These are phyloP conservation scores for Pantherophis alleghaniensis DNA, from an alignment of 2,797 vertebrate genomes.

Conservation along the genomic window DNA sequence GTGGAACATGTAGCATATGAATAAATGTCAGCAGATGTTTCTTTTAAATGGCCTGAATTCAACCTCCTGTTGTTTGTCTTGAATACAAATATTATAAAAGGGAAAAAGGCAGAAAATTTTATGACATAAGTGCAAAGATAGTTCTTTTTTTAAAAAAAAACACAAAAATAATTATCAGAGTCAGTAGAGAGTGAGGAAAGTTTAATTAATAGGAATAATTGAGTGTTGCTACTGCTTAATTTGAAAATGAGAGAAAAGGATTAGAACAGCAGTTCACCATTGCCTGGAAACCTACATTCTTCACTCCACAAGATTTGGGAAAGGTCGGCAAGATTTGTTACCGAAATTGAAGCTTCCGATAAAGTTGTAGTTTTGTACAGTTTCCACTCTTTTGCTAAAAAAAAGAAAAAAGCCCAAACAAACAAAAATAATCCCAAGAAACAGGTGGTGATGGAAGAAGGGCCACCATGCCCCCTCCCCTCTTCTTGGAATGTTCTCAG, in stretches of 20 bases:
- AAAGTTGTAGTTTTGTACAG: neutral
- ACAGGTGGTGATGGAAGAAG: neutral
- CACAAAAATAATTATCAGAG: conserved; percentile 75
- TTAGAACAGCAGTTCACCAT: conserved; percentile 50
- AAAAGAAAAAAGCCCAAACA: conserved; percentile 2
- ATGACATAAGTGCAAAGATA: conserved; percentile 82
- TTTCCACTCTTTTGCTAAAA: conserved; percentile 35
- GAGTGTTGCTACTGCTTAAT: conserved; percentile 57
- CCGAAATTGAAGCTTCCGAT: conserved; percentile 34
- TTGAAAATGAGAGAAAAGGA: conserved; percentile 62
- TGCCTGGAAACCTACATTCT: conserved; percentile 33
- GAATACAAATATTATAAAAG: conserved; percentile 84
- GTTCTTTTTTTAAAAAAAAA: conserved; percentile 68
- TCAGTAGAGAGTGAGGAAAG: conserved; percentile 68
- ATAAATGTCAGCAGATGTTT: conserved; percentile 85
- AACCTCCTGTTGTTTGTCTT: conserved; percentile 85
- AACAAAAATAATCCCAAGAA: conserved; percentile 34
- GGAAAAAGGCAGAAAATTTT: conserved; percentile 76
- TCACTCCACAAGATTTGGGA: conserved; percentile 29
- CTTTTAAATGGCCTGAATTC: conserved; percentile 84
- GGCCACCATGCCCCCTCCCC: neutral
- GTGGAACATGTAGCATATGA: conserved; percentile 83
- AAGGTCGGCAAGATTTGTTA: conserved; percentile 38
- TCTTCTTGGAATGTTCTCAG: neutral
- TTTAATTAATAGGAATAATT: conserved; percentile 71